Base-by-base conservation (phyloP, 2,113 vertebrate genomes). In the Lampris incognitus region DNA sequence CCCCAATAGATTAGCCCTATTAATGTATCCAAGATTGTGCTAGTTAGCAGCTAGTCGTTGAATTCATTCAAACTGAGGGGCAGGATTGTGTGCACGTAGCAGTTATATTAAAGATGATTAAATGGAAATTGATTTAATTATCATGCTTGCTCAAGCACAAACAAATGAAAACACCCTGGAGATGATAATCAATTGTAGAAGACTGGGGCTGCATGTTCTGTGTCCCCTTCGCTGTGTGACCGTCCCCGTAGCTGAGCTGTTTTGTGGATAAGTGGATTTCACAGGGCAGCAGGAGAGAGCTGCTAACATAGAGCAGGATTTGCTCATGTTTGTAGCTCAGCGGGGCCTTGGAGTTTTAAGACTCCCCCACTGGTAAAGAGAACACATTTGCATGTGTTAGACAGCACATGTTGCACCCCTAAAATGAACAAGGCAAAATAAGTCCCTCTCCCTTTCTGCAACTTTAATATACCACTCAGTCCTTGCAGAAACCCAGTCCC, bases 91-190 rank as follows among this genome's bases (percentile, higher is more conserved):
- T 24, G 5, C 57, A 60, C 38, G 10, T 49, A 51, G 5, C 69
- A 60, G 57, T 40, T 41, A 11, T 24, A 68, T 54, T 68, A 41
- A 71, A 61, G 6, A 51, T n/a, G 57, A 71, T 71, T 60, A 60
- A 60, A 50, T 51, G 37, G 46, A 46, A 60, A 71, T 61, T 41
- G n/a, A 71, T 71, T 71, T 38, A 61, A 71, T 71, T 52, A 61
- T 50, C 57, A 61, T 51, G 46, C 69, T 71, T 24, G 46, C 57
- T 24, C 24, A 44, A 71, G 69, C 69, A 61, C 69, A 71, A 71
- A 61, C 48, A 48, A 60, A 71, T 55, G 51, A 68, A 60, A 49
- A 51, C 57, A 60, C 69, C 69, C 69, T 61, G 46, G 57, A 71
- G 69, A 71, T 71, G 48, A 60, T 60, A 71, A 51, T 71, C 56